Percentiles rank a stretch among this genome's conserved stretches.
phyloP scores from a whole-genome alignment of 2,113 vertebrate genomes.

The Rhagologus leucostigma region DNA sequence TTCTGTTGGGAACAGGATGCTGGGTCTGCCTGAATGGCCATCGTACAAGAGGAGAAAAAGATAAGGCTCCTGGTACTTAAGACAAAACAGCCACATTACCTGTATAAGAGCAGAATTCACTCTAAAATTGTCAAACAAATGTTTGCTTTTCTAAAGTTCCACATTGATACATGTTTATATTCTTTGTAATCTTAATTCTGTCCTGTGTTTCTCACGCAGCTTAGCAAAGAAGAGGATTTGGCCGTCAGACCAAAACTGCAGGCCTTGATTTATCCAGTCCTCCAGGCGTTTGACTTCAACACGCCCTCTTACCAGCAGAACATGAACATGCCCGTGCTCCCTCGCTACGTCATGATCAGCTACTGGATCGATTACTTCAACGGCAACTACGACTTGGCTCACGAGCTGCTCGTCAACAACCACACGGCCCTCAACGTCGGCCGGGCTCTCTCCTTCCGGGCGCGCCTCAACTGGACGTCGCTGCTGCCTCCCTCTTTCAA shows the following conservation, averaged over 20 bases:
- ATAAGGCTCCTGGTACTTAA: background rate
- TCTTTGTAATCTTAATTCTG: background rate
- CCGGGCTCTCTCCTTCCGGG: conserved; percentile 48
- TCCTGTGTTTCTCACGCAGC: conserved; percentile 60
- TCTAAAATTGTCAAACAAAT: background rate
- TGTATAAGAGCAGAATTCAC: background rate
- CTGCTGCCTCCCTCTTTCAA: conserved; percentile 76
- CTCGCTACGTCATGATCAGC: conserved; percentile 81
- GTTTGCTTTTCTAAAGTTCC: background rate
- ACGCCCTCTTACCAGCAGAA: conserved; percentile 96
- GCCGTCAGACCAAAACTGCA: conserved; percentile 81
- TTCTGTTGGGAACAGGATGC: background rate
- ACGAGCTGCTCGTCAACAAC: conserved; percentile 85
- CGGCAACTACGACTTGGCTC: conserved; percentile 73
- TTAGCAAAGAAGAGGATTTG: conserved; percentile 72
- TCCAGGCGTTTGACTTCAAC: conserved; percentile 93
- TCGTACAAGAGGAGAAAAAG: background rate
- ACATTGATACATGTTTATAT: fast-evolving
- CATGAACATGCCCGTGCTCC: conserved; percentile 81
- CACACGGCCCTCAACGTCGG: conserved; percentile 84
- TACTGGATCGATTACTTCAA: conserved; percentile 92
- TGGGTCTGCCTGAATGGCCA: background rate
- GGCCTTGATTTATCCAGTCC: conserved; percentile 90
- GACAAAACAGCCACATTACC: background rate
- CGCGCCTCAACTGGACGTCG: conserved; percentile 83